phyloP scores from a whole-genome alignment of 2,797 vertebrate species.

The Glossophaga mutica region DNA sequence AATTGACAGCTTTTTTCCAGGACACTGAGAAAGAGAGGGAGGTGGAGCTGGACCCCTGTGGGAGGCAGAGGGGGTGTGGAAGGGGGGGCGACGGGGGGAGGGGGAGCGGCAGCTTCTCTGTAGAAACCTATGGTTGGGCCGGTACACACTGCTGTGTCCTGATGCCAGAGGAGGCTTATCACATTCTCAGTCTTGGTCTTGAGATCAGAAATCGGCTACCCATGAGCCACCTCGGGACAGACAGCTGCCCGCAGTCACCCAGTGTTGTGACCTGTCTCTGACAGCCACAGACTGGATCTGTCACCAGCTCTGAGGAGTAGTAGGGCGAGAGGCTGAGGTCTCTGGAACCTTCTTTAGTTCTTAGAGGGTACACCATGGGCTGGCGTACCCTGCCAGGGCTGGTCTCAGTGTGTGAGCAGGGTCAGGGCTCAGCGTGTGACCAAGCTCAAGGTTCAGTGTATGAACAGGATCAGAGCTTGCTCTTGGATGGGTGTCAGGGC shows the following conservation, averaged over 20 bases:
- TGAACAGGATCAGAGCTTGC: not conserved
- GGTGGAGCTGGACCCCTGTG: not conserved
- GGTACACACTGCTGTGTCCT: not conserved
- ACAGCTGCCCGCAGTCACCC: conserved; percentile 6
- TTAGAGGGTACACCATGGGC: not conserved
- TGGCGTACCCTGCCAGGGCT: not conserved
- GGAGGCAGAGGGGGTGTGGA: too few species aligned
- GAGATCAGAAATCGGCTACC: not conserved
- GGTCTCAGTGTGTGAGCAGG: not conserved
- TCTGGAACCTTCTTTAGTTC: not conserved
- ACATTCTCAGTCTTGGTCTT: not conserved
- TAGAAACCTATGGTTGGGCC: not conserved
- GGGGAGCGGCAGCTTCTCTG: not conserved
- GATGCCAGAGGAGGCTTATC: not conserved
- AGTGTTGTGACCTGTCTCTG: not conserved
- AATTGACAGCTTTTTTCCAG: not conserved
- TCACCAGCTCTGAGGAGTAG: not conserved
- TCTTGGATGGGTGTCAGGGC: not conserved
- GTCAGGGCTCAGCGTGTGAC: not conserved
- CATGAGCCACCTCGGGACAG: not conserved
- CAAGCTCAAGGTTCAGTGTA: not conserved
- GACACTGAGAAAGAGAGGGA: not conserved
- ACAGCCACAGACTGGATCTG: not conserved
- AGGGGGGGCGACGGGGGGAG: fast-evolving
- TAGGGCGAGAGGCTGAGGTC: not conserved